These are phyloP conservation scores for Pristionchus exspectatus DNA, from an alignment of 2,888 invertebrate genomes.

Conservation along the genomic window DNA sequence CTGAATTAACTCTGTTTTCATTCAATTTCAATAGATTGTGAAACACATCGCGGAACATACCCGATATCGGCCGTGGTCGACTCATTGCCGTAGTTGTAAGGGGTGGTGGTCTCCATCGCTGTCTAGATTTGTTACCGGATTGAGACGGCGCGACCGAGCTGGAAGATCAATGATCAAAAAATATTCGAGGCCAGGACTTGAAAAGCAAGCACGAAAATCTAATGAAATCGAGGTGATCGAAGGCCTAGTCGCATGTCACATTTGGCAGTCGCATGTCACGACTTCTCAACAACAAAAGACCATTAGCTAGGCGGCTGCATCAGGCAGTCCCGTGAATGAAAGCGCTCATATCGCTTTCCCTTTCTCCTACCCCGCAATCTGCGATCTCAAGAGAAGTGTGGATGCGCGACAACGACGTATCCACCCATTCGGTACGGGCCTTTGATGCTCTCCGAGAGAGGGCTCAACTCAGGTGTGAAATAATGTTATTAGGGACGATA, in stretches of 20 bases:
- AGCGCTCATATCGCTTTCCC: not conserved
- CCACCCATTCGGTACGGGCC: conserved; percentile 28
- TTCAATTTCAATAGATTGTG: not conserved
- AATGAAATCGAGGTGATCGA: not conserved
- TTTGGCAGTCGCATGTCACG: not conserved
- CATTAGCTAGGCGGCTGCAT: not conserved
- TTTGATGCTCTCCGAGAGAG: conserved; percentile 30
- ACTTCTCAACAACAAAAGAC: not conserved
- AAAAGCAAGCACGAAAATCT: not conserved
- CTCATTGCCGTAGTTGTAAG: not conserved
- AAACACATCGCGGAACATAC: not conserved
- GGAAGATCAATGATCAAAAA: not conserved
- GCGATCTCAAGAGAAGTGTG: not conserved
- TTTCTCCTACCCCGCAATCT: not conserved
- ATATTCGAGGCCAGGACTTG: not conserved
- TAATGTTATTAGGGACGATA: conserved; percentile 25
- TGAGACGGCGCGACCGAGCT: not conserved
- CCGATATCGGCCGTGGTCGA: conserved; percentile 22
- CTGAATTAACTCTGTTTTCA: not conserved
- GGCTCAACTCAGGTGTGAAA: conserved; percentile 28
- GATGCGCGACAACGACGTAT: not conserved
- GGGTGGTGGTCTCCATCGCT: conserved; percentile 18
- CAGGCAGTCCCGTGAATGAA: not conserved
- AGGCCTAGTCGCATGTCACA: not conserved
- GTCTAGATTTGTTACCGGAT: not conserved